These are phyloP conservation scores for Hirtodrosophila duncani DNA, from an alignment of 2,888 invertebrate species.

Conservation along the genomic window DNA sequence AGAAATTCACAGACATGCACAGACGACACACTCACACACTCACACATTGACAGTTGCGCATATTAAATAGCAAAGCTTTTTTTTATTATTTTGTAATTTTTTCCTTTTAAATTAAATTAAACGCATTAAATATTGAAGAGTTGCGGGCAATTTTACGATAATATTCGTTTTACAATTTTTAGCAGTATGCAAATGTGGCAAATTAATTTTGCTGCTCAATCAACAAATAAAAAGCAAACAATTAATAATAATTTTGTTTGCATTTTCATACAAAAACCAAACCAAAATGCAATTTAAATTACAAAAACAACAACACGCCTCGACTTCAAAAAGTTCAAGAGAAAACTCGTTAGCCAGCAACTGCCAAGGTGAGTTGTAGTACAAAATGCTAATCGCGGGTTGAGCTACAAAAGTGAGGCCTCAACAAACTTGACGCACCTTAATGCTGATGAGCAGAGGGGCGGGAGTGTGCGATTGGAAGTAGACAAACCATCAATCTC, in stretches of 20 bases:
- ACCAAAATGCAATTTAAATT: constrained; percentile 19
- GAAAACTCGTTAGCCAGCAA: neutral
- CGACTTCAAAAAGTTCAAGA: neutral
- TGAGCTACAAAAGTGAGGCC: constrained; percentile 22
- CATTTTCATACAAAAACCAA: constrained; percentile 9
- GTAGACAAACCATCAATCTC: constrained; percentile 34
- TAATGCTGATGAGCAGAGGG: neutral
- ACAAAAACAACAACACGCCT: neutral
- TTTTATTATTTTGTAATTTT: constrained; percentile 26
- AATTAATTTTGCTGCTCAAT: constrained; percentile 34
- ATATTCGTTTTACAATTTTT: constrained; percentile 3
- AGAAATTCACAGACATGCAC: constrained; percentile 6
- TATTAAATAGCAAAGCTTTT: constrained; percentile 28
- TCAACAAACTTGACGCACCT: constrained; percentile 8
- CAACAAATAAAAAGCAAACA: constrained; percentile 26
- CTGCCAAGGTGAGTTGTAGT: neutral
- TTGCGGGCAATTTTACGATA: constrained; percentile 2
- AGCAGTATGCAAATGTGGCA: constrained; percentile 29
- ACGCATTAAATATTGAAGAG: constrained; percentile 45
- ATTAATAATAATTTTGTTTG: constrained; percentile 26
- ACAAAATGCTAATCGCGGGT: constrained; percentile 18
- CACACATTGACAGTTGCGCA: constrained; percentile 9
- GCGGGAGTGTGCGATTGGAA: neutral
- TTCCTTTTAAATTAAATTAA: constrained; percentile 57
- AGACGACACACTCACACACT: neutral